Conservation (phyloP, 2,888 invertebrate species). For the Zaprionus obscuricornis region DNA sequence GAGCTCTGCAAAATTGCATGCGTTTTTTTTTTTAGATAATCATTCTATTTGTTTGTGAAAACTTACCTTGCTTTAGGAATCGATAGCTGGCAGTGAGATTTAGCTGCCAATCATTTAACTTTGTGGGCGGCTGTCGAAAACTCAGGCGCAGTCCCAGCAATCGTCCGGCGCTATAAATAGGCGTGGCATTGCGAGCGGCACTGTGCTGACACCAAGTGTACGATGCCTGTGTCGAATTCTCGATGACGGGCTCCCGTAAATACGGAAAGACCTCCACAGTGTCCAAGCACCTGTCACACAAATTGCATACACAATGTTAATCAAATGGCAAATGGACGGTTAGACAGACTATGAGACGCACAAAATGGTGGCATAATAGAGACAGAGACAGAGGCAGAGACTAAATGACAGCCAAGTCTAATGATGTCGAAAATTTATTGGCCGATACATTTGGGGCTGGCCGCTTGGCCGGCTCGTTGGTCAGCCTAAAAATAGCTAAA, state of each 20-base stretch:
- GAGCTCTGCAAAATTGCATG: constrained; percentile 85
- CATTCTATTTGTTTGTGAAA: neutral
- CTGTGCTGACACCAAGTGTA: constrained; percentile 81
- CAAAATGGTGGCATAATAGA: constrained; percentile 23
- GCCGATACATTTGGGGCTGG: constrained; percentile 61
- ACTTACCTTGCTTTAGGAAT: constrained; percentile 79
- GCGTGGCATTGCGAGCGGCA: constrained; percentile 59
- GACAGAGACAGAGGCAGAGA: too few relatives aligned
- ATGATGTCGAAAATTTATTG: constrained; percentile 78
- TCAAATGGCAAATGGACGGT: constrained; percentile 38
- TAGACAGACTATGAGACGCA: too few relatives aligned
- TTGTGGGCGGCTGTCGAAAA: constrained; percentile 62
- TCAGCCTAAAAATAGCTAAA: constrained; percentile 59
- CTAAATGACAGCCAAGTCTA: constrained; percentile 49
- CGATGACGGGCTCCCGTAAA: constrained; percentile 82
- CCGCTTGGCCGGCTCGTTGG: constrained; percentile 68
- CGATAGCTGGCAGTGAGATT: constrained; percentile 79
- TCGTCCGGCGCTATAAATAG: constrained; percentile 80
- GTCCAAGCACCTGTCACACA: constrained; percentile 81
- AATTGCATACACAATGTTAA: constrained; percentile 37
- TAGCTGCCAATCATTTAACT: constrained; percentile 50
- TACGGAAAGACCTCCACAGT: constrained; percentile 83
- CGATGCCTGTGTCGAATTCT: constrained; percentile 80
- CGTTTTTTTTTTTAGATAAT: too few relatives aligned
- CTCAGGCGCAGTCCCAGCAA: constrained; percentile 77